Conservation (phyloP, 2,888 invertebrate species). For the Dicranocentrus wangi region DNA sequence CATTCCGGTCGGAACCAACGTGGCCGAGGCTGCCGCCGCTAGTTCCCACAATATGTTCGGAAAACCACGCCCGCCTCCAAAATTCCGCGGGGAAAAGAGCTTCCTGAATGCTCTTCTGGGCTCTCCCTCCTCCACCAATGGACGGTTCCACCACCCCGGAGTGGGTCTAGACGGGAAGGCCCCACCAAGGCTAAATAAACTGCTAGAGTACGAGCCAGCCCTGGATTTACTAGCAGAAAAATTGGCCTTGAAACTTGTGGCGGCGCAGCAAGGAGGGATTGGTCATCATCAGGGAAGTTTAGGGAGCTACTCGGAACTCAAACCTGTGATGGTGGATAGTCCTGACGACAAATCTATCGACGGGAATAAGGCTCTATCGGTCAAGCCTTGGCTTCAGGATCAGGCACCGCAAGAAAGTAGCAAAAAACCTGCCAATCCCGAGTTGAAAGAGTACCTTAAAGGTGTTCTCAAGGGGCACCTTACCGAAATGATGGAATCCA, state of each 20-base stretch:
- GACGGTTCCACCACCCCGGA: constrained; percentile 49
- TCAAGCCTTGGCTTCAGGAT: constrained; percentile 19
- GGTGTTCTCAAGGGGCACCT: constrained; percentile 50
- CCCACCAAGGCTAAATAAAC: constrained; percentile 28
- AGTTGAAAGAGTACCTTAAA: constrained; percentile 50
- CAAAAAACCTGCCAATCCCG: constrained; percentile 16
- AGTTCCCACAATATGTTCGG: constrained; percentile 24
- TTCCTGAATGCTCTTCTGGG: constrained; percentile 64
- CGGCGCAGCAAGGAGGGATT: constrained; percentile 64
- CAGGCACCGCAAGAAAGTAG: constrained; percentile 29
- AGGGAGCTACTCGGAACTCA: constrained; percentile 65
- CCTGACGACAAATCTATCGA: constrained; percentile 23
- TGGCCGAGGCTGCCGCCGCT: constrained; percentile 34
- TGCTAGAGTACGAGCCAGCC: constrained; percentile 69
- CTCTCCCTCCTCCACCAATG: constrained; percentile 27
- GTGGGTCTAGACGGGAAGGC: constrained; percentile 12
- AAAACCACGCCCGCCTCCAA: constrained; percentile 41
- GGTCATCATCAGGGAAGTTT: too few species aligned
- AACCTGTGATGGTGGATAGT: constrained; percentile 54
- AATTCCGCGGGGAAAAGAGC: constrained; percentile 52
- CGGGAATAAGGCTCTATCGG: too few species aligned
- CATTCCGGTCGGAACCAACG: constrained; percentile 55
- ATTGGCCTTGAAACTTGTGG: constrained; percentile 68
- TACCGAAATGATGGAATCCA: constrained; percentile 38
- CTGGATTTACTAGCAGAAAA: constrained; percentile 72